Evolutionary conservation across 1,140 invertebrate genomes (phyloP), one percentile per base, ranked within the genome.

Genomic region (Babylonia areolata): DNA sequence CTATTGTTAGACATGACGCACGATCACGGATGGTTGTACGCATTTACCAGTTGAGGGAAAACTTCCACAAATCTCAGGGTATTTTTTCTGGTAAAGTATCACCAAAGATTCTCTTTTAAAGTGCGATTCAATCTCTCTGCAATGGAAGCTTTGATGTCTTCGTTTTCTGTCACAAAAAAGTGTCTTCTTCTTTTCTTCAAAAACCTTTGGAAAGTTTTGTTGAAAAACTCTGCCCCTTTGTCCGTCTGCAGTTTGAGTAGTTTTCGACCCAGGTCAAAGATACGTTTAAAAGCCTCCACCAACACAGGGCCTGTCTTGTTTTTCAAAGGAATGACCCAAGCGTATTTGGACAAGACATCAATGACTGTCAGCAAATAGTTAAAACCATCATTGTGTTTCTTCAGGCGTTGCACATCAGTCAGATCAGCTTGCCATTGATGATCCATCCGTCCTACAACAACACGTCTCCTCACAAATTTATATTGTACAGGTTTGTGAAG

Each of bases 41-140:
- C 81, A 31, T 91, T 20, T 28, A 94, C 89, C 28, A 95, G 39
- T 75, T 94, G 78, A 31, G 86, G 75, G 78, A 95, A 89, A 11
- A 92, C 91, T 88, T 94, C 86, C 1, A 94, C 86, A 90, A 94
- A 95, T 71, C 93, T 92, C 85, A 94, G 91, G 39, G 89, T 93
- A 9, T 94, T 94, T 31, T 91, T 88, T 81, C 92, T 85, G 89
- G 92, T 94, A 87, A 95, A 95, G 54, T 89, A 94, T 84, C 91
- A 92, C 88, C 90, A 95, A 88, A 95, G 92, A 89, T 92, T 93
- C 33, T 84, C 88, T 92, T 95, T 95, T 77, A 95, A 85, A 35
- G 94, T 95, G 87, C 93, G 87, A 90, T 95, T 94, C 81, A 95
- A 94, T 84, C 95, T 78, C 91, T 95, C 95, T 73, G 93, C 92